Evolutionary conservation across 2,797 vertebrate species (phyloP).

Genomic region (Syncerus caffer): DNA sequence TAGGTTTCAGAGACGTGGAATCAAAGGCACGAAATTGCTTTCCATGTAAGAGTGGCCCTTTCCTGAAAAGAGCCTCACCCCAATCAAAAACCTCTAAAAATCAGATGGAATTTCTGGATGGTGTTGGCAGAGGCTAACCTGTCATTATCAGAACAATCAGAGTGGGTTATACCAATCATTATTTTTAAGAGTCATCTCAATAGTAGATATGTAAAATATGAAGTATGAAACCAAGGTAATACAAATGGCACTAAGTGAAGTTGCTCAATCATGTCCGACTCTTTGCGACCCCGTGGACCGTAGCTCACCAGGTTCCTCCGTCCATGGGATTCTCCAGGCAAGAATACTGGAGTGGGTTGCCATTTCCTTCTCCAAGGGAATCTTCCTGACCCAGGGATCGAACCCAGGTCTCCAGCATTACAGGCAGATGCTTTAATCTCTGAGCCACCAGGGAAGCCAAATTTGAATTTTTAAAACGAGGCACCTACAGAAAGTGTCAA

Average conservation of each 20-base stretch:
- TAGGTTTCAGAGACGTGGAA: conserved; percentile 33
- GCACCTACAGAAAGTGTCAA: neutral
- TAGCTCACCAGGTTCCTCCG: too few relatives aligned
- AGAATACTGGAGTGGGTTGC: too few relatives aligned
- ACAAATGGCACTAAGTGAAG: neutral
- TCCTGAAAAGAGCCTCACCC: conserved; percentile 35
- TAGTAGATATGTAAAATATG: neutral
- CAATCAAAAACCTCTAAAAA: neutral
- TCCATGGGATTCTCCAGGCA: too few relatives aligned
- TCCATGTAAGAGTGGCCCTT: neutral
- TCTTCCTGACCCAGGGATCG: too few relatives aligned
- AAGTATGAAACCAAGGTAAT: neutral
- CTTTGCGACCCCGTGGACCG: too few relatives aligned
- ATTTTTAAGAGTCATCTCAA: neutral
- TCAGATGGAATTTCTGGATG: conserved; percentile 31
- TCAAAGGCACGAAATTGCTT: conserved; percentile 4
- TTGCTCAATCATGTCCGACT: too few relatives aligned
- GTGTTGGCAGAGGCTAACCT: conserved; percentile 42
- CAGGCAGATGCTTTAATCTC: too few relatives aligned
- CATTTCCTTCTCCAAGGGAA: too few relatives aligned
- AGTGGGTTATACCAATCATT: neutral
- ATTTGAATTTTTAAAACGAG: neutral
- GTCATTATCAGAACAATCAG: conserved; percentile 27
- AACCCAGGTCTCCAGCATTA: too few relatives aligned
- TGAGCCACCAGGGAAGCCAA: too few relatives aligned